Base-by-base conservation (phyloP, 2,113 vertebrate genomes). In the Actenoides lindsayi region DNA sequence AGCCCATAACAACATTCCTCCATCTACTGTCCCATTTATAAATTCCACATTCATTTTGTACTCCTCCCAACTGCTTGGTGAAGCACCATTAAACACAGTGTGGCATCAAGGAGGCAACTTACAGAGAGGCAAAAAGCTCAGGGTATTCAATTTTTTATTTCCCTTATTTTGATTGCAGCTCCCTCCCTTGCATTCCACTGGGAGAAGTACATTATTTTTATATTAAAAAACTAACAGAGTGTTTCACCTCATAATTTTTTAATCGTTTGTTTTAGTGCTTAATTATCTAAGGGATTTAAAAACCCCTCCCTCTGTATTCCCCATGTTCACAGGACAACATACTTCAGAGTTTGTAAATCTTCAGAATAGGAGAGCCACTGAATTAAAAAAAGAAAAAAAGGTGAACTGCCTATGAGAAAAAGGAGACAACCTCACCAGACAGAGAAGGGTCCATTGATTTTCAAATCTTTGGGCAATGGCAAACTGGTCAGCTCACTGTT, bases 251-350 rank as follows among this genome's bases (percentile, higher is more conserved):
- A 37, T 96, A 27, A 68, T 93, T 97, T 93, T 94, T 81, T 59
- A 65, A 97, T 67, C 83, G 74, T 92, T 97, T 92, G 79, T 87
- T 96, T 97, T 96, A 90, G 92, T 85, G 64, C 82, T 94, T 96
- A 92, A 96, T 97, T 97, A 75, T 74, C 69, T 70, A 85, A 71
- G 83, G 95, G 81, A 95, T 74, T 92, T 87, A 96, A 53, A 53
- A 91, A 76, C 39, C 37, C 48, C 74, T 69, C 25, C 46, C 13
- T 64, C 23, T 54, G 8, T 73, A 39, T 59, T 92, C 39, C 68
- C 56, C 35, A 48, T 79, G 60, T 90, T 62, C 85, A 88, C 65
- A 94, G 60, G 71, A 54, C 59, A 51, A 14, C 0, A 3, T 23
- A 59, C 21, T 57, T 89, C 23, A 33, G 71, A 76, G 33, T 69